phyloP scores from a whole-genome alignment of 2,888 invertebrate species.

The Prosopocoilus inquinatus region DNA sequence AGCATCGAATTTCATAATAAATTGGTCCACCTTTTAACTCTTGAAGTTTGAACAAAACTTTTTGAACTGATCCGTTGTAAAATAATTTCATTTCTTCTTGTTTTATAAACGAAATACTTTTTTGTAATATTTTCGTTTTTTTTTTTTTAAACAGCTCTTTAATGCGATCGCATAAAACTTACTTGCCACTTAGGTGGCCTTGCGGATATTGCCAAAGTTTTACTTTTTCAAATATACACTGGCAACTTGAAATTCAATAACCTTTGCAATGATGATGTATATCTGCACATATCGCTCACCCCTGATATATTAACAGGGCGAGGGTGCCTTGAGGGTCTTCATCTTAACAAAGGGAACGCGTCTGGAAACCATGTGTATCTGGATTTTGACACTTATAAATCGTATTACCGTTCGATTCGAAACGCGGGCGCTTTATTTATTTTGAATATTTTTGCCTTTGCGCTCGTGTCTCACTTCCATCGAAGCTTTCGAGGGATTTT shows the following conservation, averaged over 20 bases:
- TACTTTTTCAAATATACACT: slow-evolving; percentile 27
- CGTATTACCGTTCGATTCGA: slow-evolving; percentile 26
- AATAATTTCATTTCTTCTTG: too few species aligned
- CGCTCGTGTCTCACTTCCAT: slow-evolving; percentile 2
- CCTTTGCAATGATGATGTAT: slow-evolving; percentile 36
- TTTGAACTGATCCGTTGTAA: too few species aligned
- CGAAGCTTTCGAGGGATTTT: slow-evolving; percentile 4
- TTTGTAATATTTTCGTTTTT: too few species aligned
- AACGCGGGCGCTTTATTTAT: slow-evolving; percentile 8
- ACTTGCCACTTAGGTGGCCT: too few species aligned
- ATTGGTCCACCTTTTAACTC: too few species aligned
- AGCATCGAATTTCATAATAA: too few species aligned
- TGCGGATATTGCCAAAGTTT: slow-evolving; percentile 3
- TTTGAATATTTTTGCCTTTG: slow-evolving; percentile 11
- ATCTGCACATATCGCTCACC: slow-evolving; percentile 31
- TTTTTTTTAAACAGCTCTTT: too few species aligned
- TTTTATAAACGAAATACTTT: too few species aligned
- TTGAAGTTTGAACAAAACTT: too few species aligned
- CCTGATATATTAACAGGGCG: slow-evolving; percentile 31
- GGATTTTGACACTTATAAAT: slow-evolving; percentile 43
- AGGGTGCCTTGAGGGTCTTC: slow-evolving; percentile 36
- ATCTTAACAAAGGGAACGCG: slow-evolving; percentile 36
- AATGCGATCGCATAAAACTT: too few species aligned
- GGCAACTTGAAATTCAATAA: slow-evolving; percentile 42
- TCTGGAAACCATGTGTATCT: slow-evolving; percentile 38